Percentiles rank a stretch among this genome's conserved stretches.
Conservation (phyloP, 2,113 vertebrate genomes). For the Hyaena hyaena region DNA sequence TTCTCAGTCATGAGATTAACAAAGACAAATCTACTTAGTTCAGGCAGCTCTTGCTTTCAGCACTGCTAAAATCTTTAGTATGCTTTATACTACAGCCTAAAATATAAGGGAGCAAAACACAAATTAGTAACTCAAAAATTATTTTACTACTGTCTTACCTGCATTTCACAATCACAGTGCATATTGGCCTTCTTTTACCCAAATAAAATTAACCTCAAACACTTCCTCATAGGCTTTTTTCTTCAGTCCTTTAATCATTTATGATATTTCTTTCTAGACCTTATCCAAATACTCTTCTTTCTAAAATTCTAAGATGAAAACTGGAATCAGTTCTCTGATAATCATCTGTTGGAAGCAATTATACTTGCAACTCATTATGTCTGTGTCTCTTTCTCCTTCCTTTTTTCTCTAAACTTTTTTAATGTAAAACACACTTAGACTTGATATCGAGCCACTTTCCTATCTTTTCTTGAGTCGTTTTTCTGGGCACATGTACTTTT, state of each 20-base stretch:
- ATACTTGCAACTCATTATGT: neutral
- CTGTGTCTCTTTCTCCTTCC: neutral
- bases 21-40: neutral
- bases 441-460: neutral
- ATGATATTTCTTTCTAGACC: neutral
- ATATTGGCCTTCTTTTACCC: neutral
- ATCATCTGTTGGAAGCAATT: slow-evolving; percentile 38
- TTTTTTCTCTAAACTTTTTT: neutral
- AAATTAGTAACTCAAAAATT: neutral
- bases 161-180: neutral
- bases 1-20: neutral
- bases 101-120: neutral
- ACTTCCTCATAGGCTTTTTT: neutral
- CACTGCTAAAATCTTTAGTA: neutral
- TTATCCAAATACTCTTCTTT: neutral
- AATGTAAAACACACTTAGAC: neutral
- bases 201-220: slow-evolving; percentile 6
- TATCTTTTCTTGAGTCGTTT: slow-evolving; percentile 5
- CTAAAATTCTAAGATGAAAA: slow-evolving; percentile 54
- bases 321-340: slow-evolving; percentile 40
- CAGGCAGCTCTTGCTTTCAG: neutral
- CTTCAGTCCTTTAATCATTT: slow-evolving; percentile 14
- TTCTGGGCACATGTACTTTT: neutral
- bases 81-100: neutral
- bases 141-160: neutral